Percentiles rank a stretch among this genome's conserved stretches.
Evolutionary conservation across 2,888 invertebrate species (phyloP).

Genomic region (Coenonympha arcania): DNA sequence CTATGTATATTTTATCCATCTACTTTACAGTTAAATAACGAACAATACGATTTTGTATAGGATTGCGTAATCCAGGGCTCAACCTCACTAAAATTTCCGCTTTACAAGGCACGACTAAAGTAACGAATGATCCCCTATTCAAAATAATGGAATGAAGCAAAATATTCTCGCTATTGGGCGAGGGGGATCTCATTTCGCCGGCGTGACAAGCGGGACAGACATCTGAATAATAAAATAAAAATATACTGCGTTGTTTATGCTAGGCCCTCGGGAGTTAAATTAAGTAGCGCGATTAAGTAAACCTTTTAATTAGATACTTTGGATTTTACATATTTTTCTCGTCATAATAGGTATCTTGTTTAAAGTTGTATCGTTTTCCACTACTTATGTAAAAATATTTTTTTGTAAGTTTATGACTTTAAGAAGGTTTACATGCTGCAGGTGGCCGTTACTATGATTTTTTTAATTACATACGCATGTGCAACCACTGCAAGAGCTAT

Average conservation of each 20-base stretch:
- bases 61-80: slow-evolving; percentile 22
- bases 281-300: slow-evolving; percentile 2
- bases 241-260: slow-evolving; percentile 27
- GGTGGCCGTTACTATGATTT: too few relatives aligned
- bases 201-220: slow-evolving; percentile 28
- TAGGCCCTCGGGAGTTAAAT: slow-evolving; percentile 16
- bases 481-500: too few relatives aligned
- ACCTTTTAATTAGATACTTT: neutral
- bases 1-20: too few relatives aligned
- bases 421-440: too few relatives aligned
- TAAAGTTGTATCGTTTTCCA: too few relatives aligned
- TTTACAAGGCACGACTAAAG: slow-evolving; percentile 29
- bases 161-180: slow-evolving; percentile 32
- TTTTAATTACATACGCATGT: too few relatives aligned
- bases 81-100: slow-evolving; percentile 28
- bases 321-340: too few relatives aligned
- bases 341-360: too few relatives aligned
- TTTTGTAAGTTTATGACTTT: too few relatives aligned
- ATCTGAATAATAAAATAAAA: slow-evolving; percentile 30
- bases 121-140: slow-evolving; percentile 30
- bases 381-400: too few relatives aligned
- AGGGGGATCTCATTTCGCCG: slow-evolving; percentile 31
- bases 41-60: slow-evolving; percentile 21
- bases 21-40: slow-evolving; percentile 19
- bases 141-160: slow-evolving; percentile 31